Conservation (phyloP, 2,113 vertebrate genomes). For the Hirundichthys speculiger region DNA sequence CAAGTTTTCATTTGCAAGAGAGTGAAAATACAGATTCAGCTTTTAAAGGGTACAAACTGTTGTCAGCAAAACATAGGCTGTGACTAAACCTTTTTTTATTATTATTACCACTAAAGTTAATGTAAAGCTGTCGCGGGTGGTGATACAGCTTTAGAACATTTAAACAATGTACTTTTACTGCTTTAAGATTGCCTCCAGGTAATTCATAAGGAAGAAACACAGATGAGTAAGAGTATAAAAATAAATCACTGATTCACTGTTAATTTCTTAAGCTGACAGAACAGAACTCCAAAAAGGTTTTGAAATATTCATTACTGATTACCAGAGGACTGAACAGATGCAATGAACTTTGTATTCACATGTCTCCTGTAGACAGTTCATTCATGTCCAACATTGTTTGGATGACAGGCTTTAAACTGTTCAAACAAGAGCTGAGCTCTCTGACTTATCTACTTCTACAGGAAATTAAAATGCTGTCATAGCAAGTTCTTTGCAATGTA, state of each 20-base stretch:
- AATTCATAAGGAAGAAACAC: neutral
- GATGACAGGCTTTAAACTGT: constrained; percentile 25
- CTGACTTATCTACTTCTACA: constrained; percentile 1
- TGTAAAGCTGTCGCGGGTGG: neutral
- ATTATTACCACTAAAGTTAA: neutral
- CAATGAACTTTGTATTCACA: constrained; percentile 15
- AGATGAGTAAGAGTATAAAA: neutral
- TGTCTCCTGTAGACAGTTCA: constrained; percentile 15
- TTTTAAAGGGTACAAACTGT: neutral
- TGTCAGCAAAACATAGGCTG: neutral
- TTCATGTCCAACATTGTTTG: constrained; percentile 24
- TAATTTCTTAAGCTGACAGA: constrained; percentile 24
- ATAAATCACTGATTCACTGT: neutral
- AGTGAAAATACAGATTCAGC: neutral
- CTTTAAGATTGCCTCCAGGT: neutral
- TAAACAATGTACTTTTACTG: constrained; percentile 7
- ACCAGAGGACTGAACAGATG: constrained; percentile 11
- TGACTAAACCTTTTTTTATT: constrained; percentile 6
- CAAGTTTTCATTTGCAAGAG: neutral
- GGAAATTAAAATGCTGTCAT: constrained; percentile 6
- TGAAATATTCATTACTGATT: constrained; percentile 24
- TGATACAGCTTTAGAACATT: constrained; percentile 3
- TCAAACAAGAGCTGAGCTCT: constrained; percentile 20
- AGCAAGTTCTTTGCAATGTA: constrained; percentile 13
- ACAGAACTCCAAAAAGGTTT: constrained; percentile 10